Percentiles rank a stretch among this genome's conserved stretches.
These are phyloP conservation scores for Drosophila infuscata DNA, from an alignment of 2,888 invertebrate genomes.

Conservation along the genomic window DNA sequence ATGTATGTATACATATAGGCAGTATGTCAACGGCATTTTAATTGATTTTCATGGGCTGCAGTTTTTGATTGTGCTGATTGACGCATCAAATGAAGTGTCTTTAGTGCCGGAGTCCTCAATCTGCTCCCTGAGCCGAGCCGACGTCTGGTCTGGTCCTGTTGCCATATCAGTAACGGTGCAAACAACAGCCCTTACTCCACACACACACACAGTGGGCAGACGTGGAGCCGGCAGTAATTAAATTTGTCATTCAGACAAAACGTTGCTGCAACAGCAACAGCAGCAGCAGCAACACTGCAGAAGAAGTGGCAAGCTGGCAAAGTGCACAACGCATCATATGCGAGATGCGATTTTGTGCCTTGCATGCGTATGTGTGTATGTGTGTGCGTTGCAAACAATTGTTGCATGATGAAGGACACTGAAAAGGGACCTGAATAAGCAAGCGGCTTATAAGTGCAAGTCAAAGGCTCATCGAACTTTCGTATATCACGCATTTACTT, in stretches of 20 bases:
- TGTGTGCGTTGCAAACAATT: slow-evolving; percentile 28
- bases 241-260: slow-evolving; percentile 80
- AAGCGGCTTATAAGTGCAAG: slow-evolving; percentile 17
- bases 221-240: slow-evolving; percentile 67
- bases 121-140: slow-evolving; percentile 8
- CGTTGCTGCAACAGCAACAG: slow-evolving; percentile 43
- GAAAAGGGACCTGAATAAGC: slow-evolving; percentile 6
- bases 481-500: slow-evolving; percentile 5
- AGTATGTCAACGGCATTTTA: slow-evolving; percentile 80
- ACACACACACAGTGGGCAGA: slow-evolving; percentile 10
- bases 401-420: slow-evolving; percentile 3
- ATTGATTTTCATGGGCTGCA: slow-evolving; percentile 82
- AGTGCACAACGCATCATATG: slow-evolving; percentile 70
- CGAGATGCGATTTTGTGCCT: slow-evolving; percentile 49
- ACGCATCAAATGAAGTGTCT: slow-evolving; percentile 82
- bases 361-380: slow-evolving; percentile 16
- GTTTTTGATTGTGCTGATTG: slow-evolving; percentile 82
- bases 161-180: slow-evolving; percentile 72
- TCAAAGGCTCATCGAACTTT: not conserved
- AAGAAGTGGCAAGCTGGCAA: slow-evolving; percentile 53
- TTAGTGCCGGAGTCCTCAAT: slow-evolving; percentile 39
- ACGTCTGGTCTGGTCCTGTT: slow-evolving; percentile 26
- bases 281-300: slow-evolving; percentile 19
- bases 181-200: slow-evolving; percentile 53
- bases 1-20: slow-evolving; percentile 27